A percentile compares a stretch with the other conserved stretches of the same genome.
These are phyloP conservation scores for Rotaria sp. DNA, from an alignment of 2,888 invertebrate genomes.

Conservation along the genomic window DNA sequence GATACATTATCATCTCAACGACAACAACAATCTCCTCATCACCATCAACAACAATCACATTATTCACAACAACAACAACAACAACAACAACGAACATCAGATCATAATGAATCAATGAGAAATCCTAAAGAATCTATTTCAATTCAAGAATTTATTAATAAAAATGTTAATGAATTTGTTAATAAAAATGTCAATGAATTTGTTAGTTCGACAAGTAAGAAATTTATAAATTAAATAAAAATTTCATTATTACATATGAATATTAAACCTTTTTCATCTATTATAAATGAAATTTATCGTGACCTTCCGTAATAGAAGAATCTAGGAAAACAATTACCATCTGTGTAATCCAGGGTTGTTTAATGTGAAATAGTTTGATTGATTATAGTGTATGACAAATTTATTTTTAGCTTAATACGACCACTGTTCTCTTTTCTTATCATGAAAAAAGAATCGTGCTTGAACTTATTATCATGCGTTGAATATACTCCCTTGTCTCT, in stretches of 20 bases:
- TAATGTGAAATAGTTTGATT: not conserved
- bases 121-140: not conserved
- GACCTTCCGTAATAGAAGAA: not conserved
- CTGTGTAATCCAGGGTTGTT: too few relatives aligned
- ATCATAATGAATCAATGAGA: not conserved
- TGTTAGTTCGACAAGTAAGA: not conserved
- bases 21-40: not conserved
- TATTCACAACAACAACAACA: not conserved
- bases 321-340: not conserved
- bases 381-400: not conserved
- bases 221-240: too few relatives aligned
- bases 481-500: too few relatives aligned
- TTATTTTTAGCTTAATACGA: too few relatives aligned
- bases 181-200: not conserved
- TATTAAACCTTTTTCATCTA: too few relatives aligned
- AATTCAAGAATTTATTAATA: conserved; percentile 1
- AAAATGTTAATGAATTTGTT: not conserved
- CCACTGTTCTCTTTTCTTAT: too few relatives aligned
- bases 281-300: not conserved
- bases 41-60: not conserved
- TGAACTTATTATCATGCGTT: too few relatives aligned
- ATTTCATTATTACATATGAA: too few relatives aligned
- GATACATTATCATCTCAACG: not conserved
- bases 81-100: not conserved
- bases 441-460: too few relatives aligned